phyloP scores from a whole-genome alignment of 2,113 vertebrate species.

The Neolamprologus toae region DNA sequence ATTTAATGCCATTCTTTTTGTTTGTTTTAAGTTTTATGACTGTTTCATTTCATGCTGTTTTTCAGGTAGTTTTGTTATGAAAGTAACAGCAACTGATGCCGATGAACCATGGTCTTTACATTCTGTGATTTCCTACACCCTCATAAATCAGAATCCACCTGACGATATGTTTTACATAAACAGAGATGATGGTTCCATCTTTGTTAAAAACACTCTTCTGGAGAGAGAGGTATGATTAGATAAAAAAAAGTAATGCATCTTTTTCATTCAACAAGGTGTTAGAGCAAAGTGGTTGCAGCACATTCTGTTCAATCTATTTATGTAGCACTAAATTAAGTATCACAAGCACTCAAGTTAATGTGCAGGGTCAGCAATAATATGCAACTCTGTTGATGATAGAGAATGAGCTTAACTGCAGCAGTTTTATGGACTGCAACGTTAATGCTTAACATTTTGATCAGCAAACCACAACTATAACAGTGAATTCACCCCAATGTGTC shows the following conservation, averaged over 20 bases:
- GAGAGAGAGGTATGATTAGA: conserved; percentile 83
- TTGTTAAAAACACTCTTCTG: conserved; percentile 61
- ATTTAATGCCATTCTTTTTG: background rate
- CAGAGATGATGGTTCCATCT: conserved; percentile 69
- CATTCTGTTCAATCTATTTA: background rate
- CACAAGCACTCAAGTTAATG: background rate
- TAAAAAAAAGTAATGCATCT: background rate
- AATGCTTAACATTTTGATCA: background rate
- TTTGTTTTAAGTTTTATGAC: background rate
- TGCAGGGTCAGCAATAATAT: background rate
- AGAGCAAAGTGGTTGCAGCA: background rate
- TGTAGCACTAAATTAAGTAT: background rate
- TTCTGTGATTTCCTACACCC: conserved; percentile 80
- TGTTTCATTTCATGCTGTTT: background rate
- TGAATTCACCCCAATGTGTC: background rate
- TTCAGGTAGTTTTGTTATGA: conserved; percentile 77
- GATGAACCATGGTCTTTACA: conserved; percentile 78
- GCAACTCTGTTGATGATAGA: background rate
- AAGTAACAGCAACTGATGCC: conserved; percentile 79
- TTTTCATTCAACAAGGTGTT: background rate
- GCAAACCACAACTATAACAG: background rate
- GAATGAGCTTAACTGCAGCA: background rate
- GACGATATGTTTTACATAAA: conserved; percentile 75
- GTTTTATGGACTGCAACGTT: fast-evolving
- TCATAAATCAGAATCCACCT: conserved; percentile 74